A percentile compares a stretch with the other conserved stretches of the same genome.
Evolutionary conservation across 2,888 invertebrate species (phyloP).

Genomic region (Papilio elwesi): DNA sequence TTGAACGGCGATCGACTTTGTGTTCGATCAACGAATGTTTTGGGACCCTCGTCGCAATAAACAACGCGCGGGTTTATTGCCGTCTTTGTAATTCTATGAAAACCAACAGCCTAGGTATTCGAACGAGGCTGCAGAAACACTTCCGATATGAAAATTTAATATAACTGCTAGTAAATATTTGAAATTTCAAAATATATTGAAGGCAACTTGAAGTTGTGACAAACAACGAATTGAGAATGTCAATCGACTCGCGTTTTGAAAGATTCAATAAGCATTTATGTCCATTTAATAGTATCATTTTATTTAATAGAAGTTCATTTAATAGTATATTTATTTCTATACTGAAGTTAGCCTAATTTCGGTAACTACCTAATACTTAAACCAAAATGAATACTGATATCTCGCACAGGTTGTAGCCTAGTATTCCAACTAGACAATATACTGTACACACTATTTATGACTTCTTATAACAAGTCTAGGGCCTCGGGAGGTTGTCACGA

Average conservation of each 20-base stretch:
- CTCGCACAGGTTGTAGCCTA: too few relatives aligned
- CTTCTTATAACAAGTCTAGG: too few relatives aligned
- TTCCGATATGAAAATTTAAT: conserved; percentile 13
- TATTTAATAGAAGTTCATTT: background rate
- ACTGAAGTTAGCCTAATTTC: too few relatives aligned
- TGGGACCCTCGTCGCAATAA: background rate
- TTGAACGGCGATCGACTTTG: background rate
- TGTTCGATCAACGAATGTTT: background rate
- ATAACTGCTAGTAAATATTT: background rate
- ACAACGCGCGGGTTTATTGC: background rate
- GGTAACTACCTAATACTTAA: too few relatives aligned
- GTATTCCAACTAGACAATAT: too few relatives aligned
- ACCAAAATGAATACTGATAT: too few relatives aligned
- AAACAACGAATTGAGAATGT: background rate
- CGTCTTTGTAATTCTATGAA: conserved; percentile 1
- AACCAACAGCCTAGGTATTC: background rate
- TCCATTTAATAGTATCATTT: background rate
- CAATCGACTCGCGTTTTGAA: background rate
- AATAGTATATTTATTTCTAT: too few relatives aligned
- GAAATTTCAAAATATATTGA: background rate
- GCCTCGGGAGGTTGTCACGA: too few relatives aligned
- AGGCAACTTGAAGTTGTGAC: background rate
- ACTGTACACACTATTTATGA: too few relatives aligned
- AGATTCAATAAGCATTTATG: background rate
- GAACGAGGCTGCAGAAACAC: background rate